Percentiles rank a stretch among this genome's conserved stretches.
phyloP scores from a whole-genome alignment of 30 jellyfish, hydroid and myxozoan genomes.

The Euphysa ruthae region DNA sequence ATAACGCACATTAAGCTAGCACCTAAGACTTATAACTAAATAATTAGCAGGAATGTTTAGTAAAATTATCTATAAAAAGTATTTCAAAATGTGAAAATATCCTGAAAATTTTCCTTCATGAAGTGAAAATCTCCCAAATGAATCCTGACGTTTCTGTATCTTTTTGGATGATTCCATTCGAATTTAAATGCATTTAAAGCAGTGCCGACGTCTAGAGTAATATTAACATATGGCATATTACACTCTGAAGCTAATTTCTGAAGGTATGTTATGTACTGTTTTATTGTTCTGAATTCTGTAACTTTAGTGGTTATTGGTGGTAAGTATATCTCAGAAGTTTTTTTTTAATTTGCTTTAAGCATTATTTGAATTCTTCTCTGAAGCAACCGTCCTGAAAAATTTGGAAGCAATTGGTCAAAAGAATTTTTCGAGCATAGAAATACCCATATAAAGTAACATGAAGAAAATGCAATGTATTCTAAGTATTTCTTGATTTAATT shows the following conservation, averaged over 20 bases:
- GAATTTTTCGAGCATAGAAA: no score
- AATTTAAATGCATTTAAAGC: slow-evolving; percentile 32
- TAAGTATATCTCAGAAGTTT: slow-evolving; percentile 14
- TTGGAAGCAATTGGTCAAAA: no score
- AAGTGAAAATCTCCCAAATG: slow-evolving; percentile 51
- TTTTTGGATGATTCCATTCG: slow-evolving; percentile 30
- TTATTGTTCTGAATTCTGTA: slow-evolving; percentile 28
- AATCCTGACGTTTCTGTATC: slow-evolving; percentile 22
- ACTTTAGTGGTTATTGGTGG: slow-evolving; percentile 34
- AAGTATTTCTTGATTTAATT: no score
- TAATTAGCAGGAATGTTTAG: no score
- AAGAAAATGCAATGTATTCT: no score
- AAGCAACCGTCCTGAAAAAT: no score
- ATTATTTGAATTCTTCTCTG: no score
- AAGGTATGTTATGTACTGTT: slow-evolving; percentile 1
- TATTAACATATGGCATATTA: slow-evolving; percentile 27
- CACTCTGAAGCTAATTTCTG: slow-evolving; percentile 20
- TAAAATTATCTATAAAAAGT: no score
- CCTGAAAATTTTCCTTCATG: slow-evolving; percentile 32
- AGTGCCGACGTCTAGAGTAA: slow-evolving; percentile 21
- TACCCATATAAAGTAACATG: no score
- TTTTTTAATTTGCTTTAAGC: background rate
- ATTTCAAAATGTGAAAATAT: no score
- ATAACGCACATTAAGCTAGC: no score
- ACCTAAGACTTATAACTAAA: no score